phyloP scores from a whole-genome alignment of 2,888 invertebrate genomes.

The Aleiodes alternator region DNA sequence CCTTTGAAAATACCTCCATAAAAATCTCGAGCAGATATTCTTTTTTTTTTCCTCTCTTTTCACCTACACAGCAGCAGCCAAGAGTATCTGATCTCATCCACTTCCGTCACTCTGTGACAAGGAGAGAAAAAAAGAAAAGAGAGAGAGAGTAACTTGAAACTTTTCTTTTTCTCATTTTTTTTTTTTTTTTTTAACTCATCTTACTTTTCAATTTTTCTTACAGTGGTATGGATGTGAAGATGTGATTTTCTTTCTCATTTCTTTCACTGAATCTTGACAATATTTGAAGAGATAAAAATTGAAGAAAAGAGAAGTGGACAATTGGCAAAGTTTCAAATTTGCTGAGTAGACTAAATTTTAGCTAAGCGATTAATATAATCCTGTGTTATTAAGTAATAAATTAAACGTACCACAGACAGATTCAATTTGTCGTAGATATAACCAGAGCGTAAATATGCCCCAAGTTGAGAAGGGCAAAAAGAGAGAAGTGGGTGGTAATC shows the following conservation, averaged over 20 bases:
- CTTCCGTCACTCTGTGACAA: conserved; percentile 27
- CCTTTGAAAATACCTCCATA: conserved; percentile 34
- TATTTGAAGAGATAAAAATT: conserved; percentile 57
- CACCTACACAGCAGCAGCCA: not conserved
- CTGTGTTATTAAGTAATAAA: conserved; percentile 47
- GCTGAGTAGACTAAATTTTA: conserved; percentile 45
- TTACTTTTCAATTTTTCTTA: conserved; percentile 70
- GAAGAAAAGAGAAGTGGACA: conserved; percentile 40
- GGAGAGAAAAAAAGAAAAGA: not conserved
- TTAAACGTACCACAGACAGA: conserved; percentile 52
- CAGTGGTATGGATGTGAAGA: conserved; percentile 55
- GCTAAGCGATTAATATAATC: conserved; percentile 23
- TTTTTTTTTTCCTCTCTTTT: not conserved
- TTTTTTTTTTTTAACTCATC: conserved; percentile 61
- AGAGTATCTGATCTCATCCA: conserved; percentile 19
- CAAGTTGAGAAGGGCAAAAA: not conserved
- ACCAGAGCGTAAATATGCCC: conserved; percentile 36
- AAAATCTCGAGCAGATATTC: not conserved
- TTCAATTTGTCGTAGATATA: conserved; percentile 54
- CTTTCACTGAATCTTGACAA: conserved; percentile 61
- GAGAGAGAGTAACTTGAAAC: not conserved
- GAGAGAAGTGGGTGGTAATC: not conserved
- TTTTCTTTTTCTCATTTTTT: conserved; percentile 27
- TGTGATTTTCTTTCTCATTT: conserved; percentile 72
- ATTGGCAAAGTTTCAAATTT: conserved; percentile 50